Conservation (phyloP, 2,113 vertebrate species). For the Alligator sinensis region DNA sequence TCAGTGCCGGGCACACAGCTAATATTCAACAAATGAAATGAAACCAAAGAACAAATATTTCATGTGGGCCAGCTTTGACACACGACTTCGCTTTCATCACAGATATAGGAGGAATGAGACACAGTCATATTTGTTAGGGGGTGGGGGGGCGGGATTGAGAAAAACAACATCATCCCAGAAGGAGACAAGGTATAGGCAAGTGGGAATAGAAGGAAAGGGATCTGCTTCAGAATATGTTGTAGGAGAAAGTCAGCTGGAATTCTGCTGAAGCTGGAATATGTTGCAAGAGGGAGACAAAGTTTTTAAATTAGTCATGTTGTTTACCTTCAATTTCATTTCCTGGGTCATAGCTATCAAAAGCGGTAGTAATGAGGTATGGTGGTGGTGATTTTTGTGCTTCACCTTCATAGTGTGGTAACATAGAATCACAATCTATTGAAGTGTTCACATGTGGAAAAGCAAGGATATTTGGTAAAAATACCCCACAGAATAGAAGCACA, state of each 20-base stretch:
- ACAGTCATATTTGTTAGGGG: neutral
- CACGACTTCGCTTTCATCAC: neutral
- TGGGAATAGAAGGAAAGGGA: neutral
- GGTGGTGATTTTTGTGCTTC: slow-evolving; percentile 64
- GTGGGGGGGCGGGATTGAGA: neutral
- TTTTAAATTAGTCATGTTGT: neutral
- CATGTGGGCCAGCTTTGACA: neutral
- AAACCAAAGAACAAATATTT: neutral
- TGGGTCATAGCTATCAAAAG: slow-evolving; percentile 67
- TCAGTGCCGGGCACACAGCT: neutral
- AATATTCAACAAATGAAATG: neutral
- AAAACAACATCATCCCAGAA: neutral
- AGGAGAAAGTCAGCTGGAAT: neutral
- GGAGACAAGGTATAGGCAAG: neutral
- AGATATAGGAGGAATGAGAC: neutral
- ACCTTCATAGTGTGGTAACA: slow-evolving; percentile 67
- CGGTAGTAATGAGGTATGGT: slow-evolving; percentile 62
- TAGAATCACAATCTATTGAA: slow-evolving; percentile 73
- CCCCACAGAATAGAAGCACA: slow-evolving; percentile 51
- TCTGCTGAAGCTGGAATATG: neutral
- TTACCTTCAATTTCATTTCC: slow-evolving; percentile 76
- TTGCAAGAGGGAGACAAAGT: neutral
- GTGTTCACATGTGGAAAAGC: slow-evolving; percentile 55
- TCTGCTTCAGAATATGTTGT: neutral
- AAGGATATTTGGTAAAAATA: slow-evolving; percentile 49